Percentiles rank a stretch among this genome's conserved stretches.
Conservation (phyloP, 2,113 vertebrate genomes). For the Ceyx cyanopectus region DNA sequence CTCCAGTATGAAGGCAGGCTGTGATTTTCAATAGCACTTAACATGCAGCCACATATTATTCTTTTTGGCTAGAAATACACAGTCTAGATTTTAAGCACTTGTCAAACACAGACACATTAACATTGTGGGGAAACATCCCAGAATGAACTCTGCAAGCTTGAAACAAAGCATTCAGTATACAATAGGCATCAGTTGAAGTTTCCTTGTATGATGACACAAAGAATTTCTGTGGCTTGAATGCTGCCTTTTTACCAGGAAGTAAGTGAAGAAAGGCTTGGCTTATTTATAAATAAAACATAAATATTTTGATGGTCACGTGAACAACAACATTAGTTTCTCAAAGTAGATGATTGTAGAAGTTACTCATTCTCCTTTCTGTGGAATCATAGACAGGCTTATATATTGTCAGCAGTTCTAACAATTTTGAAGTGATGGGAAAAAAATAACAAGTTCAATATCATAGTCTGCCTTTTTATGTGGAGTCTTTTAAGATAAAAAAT, state of each 20-base stretch:
- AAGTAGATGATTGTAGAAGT: background rate
- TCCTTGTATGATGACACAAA: conserved; percentile 19
- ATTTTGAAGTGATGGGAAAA: background rate
- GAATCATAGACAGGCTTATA: background rate
- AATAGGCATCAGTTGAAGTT: conserved; percentile 12
- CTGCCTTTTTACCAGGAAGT: conserved; percentile 1
- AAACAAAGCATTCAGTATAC: conserved; percentile 39
- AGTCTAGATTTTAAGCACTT: background rate
- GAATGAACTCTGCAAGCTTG: background rate
- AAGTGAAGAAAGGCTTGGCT: background rate
- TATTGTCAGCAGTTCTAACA: background rate
- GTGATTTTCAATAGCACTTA: background rate
- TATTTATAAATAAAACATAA: conserved; percentile 29
- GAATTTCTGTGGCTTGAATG: conserved; percentile 27
- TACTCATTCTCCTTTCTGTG: background rate
- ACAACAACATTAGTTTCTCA: background rate
- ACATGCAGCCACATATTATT: background rate
- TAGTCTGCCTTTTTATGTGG: background rate
- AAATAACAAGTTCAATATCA: background rate
- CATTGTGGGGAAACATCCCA: background rate
- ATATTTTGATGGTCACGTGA: background rate
- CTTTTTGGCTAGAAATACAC: background rate
- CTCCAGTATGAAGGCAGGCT: background rate
- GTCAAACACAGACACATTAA: background rate
- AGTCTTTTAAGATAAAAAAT: background rate